These are phyloP conservation scores for Anthonomus grandis DNA, from an alignment of 1,140 invertebrate species.

Conservation along the genomic window DNA sequence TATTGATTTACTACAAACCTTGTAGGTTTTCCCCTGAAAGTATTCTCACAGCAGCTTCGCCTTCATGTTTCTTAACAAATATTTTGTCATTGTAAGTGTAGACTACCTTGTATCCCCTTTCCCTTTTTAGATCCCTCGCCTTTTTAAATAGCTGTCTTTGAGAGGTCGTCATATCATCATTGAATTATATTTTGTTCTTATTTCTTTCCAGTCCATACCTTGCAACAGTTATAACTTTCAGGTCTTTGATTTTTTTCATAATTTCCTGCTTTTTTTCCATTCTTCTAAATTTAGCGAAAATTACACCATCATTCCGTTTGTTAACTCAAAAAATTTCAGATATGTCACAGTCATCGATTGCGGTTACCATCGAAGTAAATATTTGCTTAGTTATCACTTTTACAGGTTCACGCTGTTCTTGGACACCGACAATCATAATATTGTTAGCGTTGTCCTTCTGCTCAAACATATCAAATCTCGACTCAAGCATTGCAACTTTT, in stretches of 20 bases:
- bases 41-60: not conserved
- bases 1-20: not conserved
- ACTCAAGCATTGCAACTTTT: not conserved
- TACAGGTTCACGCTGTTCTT: constrained; percentile 2
- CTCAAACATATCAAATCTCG: constrained; percentile 1
- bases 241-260: constrained; percentile 1
- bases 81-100: constrained; percentile 2
- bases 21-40: not conserved
- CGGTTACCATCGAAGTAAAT: not conserved
- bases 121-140: constrained; percentile 1
- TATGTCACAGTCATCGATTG: not conserved
- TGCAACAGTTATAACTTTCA: constrained; percentile 1
- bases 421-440: constrained; percentile 5
- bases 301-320: not conserved
- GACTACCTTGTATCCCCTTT: not conserved
- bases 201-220: constrained; percentile 8
- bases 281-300: constrained; percentile 3
- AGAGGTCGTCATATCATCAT: constrained; percentile 4
- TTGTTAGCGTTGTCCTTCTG: constrained; percentile 1
- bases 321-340: not conserved
- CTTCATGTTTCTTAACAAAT: constrained; percentile 5
- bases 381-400: not conserved
- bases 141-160: no score
- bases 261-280: constrained; percentile 5
- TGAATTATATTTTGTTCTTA: constrained; percentile 8